Conservation (phyloP, 2,797 vertebrate genomes). For the Hephaestus fuliginosus region DNA sequence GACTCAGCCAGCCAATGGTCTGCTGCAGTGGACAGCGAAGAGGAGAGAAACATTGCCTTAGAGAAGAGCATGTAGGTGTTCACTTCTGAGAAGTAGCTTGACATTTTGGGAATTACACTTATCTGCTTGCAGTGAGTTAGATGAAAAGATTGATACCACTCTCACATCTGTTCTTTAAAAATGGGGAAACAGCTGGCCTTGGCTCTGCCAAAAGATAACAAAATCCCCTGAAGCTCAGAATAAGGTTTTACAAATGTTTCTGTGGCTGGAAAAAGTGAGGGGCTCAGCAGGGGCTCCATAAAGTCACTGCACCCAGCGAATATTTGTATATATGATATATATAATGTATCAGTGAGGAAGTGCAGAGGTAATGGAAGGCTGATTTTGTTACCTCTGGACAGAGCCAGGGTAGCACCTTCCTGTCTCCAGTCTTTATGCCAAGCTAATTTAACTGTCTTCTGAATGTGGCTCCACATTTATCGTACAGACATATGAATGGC, state of each 20-base stretch:
- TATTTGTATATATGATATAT: too few species aligned
- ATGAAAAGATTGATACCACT: background rate
- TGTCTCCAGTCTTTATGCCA: background rate
- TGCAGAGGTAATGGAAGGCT: background rate
- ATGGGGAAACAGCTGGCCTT: background rate
- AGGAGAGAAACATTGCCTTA: conserved; percentile 86
- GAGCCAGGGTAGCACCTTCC: background rate
- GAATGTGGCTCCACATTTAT: background rate
- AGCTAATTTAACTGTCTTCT: background rate
- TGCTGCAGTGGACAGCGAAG: conserved; percentile 82
- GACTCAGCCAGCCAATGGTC: conserved; percentile 76
- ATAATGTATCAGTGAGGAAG: background rate
- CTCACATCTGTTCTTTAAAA: background rate
- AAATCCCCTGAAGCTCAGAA: background rate
- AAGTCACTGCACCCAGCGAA: background rate
- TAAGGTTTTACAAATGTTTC: background rate
- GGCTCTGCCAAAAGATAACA: background rate
- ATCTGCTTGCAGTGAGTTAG: background rate
- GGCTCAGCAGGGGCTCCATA: too few species aligned
- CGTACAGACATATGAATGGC: background rate
- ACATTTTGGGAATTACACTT: background rate
- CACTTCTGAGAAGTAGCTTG: background rate
- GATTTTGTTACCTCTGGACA: background rate
- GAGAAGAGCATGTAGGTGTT: conserved; percentile 92
- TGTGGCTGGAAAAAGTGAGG: background rate